A percentile compares a stretch with the other conserved stretches of the same genome.
phyloP scores from a whole-genome alignment of 1,140 invertebrate species.

The Aricia agestis region DNA sequence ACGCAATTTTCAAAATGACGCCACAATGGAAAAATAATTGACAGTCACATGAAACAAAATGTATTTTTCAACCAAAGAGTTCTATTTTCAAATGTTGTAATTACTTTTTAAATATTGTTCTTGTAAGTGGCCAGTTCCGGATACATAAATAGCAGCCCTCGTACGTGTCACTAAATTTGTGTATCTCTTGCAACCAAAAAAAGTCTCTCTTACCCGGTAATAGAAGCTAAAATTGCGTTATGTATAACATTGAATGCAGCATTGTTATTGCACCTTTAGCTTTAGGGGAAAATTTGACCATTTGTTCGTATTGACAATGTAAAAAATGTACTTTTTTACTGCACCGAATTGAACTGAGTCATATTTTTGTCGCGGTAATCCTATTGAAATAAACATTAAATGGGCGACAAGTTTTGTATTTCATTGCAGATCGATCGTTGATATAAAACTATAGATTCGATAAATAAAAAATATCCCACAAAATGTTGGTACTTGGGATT shows the following conservation, averaged over 20 bases:
- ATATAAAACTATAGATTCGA: background rate
- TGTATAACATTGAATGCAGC: background rate
- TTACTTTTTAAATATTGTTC: no score
- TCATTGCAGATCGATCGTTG: background rate
- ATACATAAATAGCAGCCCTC: no score
- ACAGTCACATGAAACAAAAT: no score
- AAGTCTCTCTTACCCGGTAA: background rate
- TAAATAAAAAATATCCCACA: background rate
- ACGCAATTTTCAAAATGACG: no score
- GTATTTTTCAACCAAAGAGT: no score
- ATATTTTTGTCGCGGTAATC: background rate
- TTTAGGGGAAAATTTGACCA: slow-evolving; percentile 21
- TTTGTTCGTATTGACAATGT: slow-evolving; percentile 25
- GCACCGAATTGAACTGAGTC: background rate
- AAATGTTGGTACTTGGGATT: no score
- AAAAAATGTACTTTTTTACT: slow-evolving; percentile 12
- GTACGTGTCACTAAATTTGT: background rate
- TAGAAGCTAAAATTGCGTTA: background rate
- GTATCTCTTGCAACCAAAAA: background rate
- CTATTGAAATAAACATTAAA: background rate
- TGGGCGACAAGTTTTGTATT: background rate
- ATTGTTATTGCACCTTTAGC: slow-evolving; percentile 25
- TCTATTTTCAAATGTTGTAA: no score
- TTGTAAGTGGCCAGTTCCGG: no score
- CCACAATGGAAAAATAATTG: no score